These are phyloP conservation scores for Pterois miles DNA, from an alignment of 2,797 vertebrate species.

Conservation along the genomic window DNA sequence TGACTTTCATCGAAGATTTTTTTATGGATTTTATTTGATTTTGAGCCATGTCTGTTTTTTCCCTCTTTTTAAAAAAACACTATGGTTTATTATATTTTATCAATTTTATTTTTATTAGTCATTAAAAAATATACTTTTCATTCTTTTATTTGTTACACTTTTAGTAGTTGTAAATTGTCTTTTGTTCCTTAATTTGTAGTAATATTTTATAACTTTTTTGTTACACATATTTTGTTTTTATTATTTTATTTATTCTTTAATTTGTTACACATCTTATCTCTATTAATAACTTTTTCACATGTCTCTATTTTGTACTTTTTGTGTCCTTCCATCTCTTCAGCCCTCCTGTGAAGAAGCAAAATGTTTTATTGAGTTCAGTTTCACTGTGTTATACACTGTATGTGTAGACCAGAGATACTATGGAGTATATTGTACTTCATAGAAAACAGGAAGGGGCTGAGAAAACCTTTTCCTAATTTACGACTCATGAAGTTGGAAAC, in stretches of 20 bases:
- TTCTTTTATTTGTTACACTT: neutral
- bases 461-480: conserved; percentile 3
- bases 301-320: neutral
- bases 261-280: neutral
- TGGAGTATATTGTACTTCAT: neutral
- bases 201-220: too few relatives aligned
- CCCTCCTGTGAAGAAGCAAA: neutral
- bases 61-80: too few relatives aligned
- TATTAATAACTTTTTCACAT: neutral
- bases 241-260: too few relatives aligned
- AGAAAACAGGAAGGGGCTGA: neutral
- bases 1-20: neutral
- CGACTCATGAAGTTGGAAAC: neutral
- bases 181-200: neutral
- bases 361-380: neutral
- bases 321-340: neutral
- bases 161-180: neutral
- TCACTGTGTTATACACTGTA: too few relatives aligned
- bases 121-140: neutral
- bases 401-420: neutral
- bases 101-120: neutral
- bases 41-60: neutral
- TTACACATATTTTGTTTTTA: neutral
- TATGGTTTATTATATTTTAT: too few relatives aligned
- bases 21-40: neutral